Conservation (phyloP, 2,888 invertebrate species). For the Leptopilina myrica region DNA sequence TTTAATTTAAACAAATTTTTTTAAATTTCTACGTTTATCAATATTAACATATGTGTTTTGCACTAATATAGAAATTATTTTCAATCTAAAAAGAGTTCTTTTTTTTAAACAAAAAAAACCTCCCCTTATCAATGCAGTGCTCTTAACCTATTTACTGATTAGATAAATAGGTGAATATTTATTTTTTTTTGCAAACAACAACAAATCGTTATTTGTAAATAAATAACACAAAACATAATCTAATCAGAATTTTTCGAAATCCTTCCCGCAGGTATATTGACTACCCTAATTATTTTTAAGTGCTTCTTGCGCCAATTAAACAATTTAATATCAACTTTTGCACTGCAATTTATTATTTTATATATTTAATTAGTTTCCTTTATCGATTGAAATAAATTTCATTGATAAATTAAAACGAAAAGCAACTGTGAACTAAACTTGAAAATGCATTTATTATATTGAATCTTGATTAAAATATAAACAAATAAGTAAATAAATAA, state of each 20-base stretch:
- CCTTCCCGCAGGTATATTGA: not conserved
- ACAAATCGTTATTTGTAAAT: conserved; percentile 3
- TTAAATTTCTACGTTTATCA: not conserved
- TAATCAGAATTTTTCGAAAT: not conserved
- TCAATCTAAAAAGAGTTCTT: conserved; percentile 8
- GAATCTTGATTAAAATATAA: no score
- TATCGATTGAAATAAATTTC: no score
- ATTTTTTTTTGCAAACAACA: conserved; percentile 1
- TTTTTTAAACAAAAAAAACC: not conserved
- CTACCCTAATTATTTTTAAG: not conserved
- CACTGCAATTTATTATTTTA: not conserved
- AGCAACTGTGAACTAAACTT: no score
- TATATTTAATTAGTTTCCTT: not conserved
- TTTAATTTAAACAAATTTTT: not conserved
- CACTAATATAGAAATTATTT: conserved; percentile 7
- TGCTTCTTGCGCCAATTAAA: not conserved
- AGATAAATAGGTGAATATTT: conserved; percentile 27
- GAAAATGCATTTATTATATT: no score
- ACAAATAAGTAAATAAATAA: no score
- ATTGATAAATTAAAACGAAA: no score
- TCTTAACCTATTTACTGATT: conserved; percentile 11
- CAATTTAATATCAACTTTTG: not conserved
- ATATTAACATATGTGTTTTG: not conserved
- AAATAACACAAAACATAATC: not conserved
- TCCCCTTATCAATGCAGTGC: not conserved